Conservation (phyloP, 2,888 invertebrate species). For the Caenorhabditis sulstoni region DNA sequence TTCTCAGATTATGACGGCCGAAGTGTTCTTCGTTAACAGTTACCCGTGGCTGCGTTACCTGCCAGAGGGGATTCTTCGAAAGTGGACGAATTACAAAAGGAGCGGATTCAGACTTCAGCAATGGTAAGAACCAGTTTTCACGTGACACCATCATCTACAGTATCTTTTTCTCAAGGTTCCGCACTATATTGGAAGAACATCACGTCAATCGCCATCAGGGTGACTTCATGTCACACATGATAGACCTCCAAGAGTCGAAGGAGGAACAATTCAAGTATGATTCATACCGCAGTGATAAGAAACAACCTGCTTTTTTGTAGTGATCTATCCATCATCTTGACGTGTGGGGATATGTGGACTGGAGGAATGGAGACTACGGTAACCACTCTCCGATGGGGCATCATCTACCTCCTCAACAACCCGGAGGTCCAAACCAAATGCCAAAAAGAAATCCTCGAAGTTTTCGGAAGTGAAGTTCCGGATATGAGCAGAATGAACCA, state of each 20-base stretch:
- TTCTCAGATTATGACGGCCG: conserved; percentile 62
- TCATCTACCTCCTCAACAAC: conserved; percentile 75
- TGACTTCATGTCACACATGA: conserved; percentile 60
- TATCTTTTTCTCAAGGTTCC: conserved; percentile 42
- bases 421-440: conserved; percentile 72
- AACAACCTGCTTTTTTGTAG: conserved; percentile 58
- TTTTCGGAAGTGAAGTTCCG: conserved; percentile 56
- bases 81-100: conserved; percentile 68
- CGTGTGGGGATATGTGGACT: conserved; percentile 80
- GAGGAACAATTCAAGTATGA: conserved; percentile 49
- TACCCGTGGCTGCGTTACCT: conserved; percentile 71
- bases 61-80: conserved; percentile 60
- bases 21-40: conserved; percentile 72
- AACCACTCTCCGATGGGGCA: conserved; percentile 77
- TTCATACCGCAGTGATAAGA: conserved; percentile 4
- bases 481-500: conserved; percentile 53
- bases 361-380: conserved; percentile 80
- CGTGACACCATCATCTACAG: conserved; percentile 2
- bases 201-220: conserved; percentile 52
- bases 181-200: conserved; percentile 56
- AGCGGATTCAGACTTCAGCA: conserved; percentile 75
- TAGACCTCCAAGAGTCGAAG: conserved; percentile 50
- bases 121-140: conserved; percentile 63
- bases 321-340: conserved; percentile 71
- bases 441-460: conserved; percentile 55